Conservation (phyloP, 2,113 vertebrate genomes). For the Alaudala cheleensis region DNA sequence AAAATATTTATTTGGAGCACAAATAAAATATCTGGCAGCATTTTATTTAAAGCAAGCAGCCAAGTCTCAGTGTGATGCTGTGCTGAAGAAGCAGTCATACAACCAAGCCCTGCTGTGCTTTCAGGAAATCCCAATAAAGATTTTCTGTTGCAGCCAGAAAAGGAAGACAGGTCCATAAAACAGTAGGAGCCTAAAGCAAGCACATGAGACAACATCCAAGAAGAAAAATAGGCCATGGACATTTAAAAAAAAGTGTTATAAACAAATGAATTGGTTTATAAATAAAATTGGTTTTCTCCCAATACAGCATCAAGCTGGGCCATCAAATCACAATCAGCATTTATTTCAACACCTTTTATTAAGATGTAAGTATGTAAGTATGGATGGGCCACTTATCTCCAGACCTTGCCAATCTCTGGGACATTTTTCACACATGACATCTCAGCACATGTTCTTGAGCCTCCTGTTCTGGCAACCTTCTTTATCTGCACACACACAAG, state of each 20-base stretch:
- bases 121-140: neutral
- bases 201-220: rapidly evolving
- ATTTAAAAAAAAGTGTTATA: rapidly evolving
- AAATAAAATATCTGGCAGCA: neutral
- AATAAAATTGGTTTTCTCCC: neutral
- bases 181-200: neutral
- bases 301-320: neutral
- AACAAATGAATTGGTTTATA: neutral
- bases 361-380: neutral
- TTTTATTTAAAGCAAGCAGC: neutral
- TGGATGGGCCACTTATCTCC: neutral
- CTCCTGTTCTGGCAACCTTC: neutral
- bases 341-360: neutral
- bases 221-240: neutral
- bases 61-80: neutral
- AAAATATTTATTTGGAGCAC: neutral
- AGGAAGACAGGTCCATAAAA: neutral
- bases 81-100: neutral
- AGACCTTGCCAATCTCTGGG: neutral
- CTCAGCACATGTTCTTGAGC: neutral
- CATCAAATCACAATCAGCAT: neutral
- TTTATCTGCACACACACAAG: neutral
- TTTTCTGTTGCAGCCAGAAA: neutral
- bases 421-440: neutral
- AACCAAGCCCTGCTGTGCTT: neutral